Conservation (phyloP, 1,140 invertebrate genomes). For the Aphidius ervi region DNA sequence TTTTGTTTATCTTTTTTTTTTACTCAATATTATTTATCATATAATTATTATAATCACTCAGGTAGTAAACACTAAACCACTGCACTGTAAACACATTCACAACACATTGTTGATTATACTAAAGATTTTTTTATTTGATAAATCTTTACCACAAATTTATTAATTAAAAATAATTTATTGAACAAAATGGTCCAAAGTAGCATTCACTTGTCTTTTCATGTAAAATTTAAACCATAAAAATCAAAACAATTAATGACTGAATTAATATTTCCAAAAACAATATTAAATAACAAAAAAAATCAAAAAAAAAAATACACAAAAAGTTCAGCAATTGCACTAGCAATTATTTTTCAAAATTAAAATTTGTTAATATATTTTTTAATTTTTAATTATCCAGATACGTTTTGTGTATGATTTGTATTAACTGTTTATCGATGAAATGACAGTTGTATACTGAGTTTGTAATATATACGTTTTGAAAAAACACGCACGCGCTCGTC, state of each 20-base stretch:
- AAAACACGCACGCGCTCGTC: conserved; percentile 40
- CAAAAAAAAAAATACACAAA: conserved; percentile 4
- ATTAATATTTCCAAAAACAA: not conserved
- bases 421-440: not conserved
- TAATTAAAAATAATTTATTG: not conserved
- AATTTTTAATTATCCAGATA: no score
- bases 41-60: no score
- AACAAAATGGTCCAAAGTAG: no score
- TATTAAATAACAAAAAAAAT: not conserved
- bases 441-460: not conserved
- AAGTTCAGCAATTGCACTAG: no score
- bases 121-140: not conserved
- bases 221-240: not conserved
- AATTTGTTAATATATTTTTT: no score
- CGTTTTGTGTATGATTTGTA: no score
- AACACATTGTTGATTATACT: conserved; percentile 39
- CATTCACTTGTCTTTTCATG: no score
- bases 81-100: conserved; percentile 51
- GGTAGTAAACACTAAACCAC: conserved; percentile 48
- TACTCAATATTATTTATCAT: conserved; percentile 39
- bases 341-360: no score
- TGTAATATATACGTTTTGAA: conserved; percentile 11
- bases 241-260: not conserved
- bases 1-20: conserved; percentile 10
- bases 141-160: not conserved